A percentile compares a stretch with the other conserved stretches of the same genome.
These are phyloP conservation scores for Brachionus rotundiformis DNA, from an alignment of 1,140 invertebrate species.

Conservation along the genomic window DNA sequence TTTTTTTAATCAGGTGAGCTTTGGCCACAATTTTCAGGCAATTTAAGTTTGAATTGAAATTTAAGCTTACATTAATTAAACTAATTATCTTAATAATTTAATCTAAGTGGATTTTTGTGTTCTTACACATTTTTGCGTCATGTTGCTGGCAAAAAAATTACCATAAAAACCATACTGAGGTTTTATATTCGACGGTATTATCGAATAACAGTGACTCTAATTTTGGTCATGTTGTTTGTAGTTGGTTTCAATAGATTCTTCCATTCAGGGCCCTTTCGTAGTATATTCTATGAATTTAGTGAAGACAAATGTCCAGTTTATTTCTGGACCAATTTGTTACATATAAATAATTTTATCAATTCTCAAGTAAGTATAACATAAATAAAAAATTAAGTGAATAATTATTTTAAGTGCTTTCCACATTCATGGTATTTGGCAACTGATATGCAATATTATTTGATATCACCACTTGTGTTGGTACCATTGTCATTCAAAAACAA, in stretches of 20 bases:
- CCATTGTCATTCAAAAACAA: conserved; percentile 52
- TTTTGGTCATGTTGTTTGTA: conserved; percentile 1
- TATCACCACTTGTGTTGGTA: conserved; percentile 69
- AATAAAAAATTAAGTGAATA: neutral
- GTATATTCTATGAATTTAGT: conserved; percentile 1
- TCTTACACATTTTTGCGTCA: neutral
- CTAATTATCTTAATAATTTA: neutral
- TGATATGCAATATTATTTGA: conserved; percentile 76
- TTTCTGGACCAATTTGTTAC: neutral
- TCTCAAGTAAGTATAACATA: neutral
- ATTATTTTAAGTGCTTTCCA: neutral
- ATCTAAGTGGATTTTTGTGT: conserved; percentile 6
- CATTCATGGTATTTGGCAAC: conserved; percentile 76
- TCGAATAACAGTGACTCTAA: conserved; percentile 4
- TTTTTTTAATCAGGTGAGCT: conserved; percentile 19
- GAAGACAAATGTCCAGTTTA: neutral
- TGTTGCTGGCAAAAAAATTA: neutral
- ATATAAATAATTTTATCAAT: neutral
- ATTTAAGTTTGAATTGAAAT: too few species aligned
- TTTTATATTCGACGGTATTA: conserved; percentile 6
- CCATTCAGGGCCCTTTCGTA: neutral
- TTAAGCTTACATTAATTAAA: too few species aligned
- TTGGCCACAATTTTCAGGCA: too few species aligned
- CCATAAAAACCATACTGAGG: neutral
- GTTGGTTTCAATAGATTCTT: conserved; percentile 34